Evolutionary conservation across 2,888 invertebrate species (phyloP).

Genomic region (Lithophane ornitopus): DNA sequence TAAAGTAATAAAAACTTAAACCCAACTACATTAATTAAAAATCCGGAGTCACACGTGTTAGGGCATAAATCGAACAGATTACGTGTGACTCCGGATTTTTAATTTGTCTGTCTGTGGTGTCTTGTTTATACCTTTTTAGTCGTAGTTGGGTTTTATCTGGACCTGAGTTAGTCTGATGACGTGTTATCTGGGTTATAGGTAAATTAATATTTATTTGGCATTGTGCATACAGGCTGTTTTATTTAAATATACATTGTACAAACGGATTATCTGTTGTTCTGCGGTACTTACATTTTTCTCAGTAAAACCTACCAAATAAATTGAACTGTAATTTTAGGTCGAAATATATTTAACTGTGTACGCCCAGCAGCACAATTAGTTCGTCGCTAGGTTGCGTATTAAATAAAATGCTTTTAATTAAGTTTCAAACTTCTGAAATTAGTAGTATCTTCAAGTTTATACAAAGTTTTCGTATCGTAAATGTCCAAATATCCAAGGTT

Average conservation of each 20-base stretch:
- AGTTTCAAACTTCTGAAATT: conserved; percentile 42
- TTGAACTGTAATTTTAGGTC: conserved; percentile 2
- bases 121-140: too few species aligned
- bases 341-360: conserved; percentile 19
- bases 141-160: too few species aligned
- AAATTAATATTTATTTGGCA: conserved; percentile 5
- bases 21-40: too few species aligned
- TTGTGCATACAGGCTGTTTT: neutral
- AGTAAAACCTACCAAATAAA: conserved; percentile 14
- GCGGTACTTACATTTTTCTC: neutral
- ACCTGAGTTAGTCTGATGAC: neutral
- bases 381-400: conserved; percentile 35
- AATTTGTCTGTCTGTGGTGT: too few species aligned
- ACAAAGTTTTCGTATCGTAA: conserved; percentile 38
- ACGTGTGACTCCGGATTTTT: too few species aligned
- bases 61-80: too few species aligned
- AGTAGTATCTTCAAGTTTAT: conserved; percentile 33
- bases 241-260: conserved; percentile 8
- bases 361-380: conserved; percentile 7
- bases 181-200: neutral
- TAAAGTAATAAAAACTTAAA: too few species aligned
- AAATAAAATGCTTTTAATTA: conserved; percentile 43
- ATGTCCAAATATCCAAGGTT: conserved; percentile 53
- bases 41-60: too few species aligned
- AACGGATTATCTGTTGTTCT: neutral